Percentiles rank a stretch among this genome's conserved stretches.
These are phyloP conservation scores for Microctonus hyperodae DNA, from an alignment of 2,888 invertebrate species.

Conservation along the genomic window DNA sequence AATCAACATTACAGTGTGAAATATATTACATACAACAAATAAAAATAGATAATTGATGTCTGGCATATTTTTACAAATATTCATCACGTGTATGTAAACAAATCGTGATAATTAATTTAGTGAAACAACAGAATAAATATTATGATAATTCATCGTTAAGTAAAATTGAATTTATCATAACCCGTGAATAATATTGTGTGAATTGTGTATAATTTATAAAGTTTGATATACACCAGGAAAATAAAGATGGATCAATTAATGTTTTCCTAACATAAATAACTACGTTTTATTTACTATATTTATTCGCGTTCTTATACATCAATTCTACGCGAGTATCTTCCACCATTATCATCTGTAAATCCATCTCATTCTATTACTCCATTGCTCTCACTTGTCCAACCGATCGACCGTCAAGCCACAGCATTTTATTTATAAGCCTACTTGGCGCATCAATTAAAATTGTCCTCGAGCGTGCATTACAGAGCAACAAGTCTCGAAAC, in stretches of 20 bases:
- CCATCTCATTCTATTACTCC: slow-evolving; percentile 22
- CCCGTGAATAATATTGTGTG: too few species aligned
- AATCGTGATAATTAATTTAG: not conserved
- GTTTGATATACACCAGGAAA: too few species aligned
- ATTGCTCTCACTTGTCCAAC: slow-evolving; percentile 29
- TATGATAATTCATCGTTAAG: too few species aligned
- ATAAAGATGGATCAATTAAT: not conserved
- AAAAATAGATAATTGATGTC: slow-evolving; percentile 2
- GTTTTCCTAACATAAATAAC: not conserved
- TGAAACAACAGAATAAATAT: too few species aligned
- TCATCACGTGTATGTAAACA: not conserved
- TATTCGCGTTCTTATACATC: not conserved
- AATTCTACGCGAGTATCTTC: not conserved
- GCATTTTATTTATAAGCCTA: slow-evolving; percentile 48
- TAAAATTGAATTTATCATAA: too few species aligned
- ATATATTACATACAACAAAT: not conserved
- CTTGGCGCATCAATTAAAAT: slow-evolving; percentile 47
- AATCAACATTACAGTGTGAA: slow-evolving; percentile 29
- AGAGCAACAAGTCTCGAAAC: slow-evolving; percentile 34
- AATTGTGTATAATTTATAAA: too few species aligned
- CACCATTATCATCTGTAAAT: slow-evolving; percentile 19
- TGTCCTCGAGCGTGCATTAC: slow-evolving; percentile 53
- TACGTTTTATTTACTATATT: slow-evolving; percentile 3
- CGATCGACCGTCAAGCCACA: slow-evolving; percentile 33
- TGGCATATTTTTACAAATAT: not conserved